Evolutionary conservation across 2,888 invertebrate species (phyloP), one percentile per base, ranked within the genome.

Genomic region (Zele albiditarsus): DNA sequence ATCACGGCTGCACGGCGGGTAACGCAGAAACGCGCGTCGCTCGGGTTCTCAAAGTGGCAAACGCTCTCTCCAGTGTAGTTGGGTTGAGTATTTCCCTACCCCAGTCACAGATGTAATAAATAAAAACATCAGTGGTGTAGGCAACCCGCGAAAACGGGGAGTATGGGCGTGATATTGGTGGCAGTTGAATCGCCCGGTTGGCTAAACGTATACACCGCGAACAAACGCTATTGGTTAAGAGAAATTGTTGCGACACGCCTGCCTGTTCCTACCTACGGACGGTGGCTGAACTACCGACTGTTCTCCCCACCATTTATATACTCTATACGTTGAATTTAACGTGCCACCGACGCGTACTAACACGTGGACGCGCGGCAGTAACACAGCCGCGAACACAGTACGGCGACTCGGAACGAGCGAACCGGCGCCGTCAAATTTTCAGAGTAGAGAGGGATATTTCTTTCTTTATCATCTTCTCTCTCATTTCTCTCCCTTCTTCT

Each of bases 41-140:
- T 86, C 85, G 84, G 38, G 38, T 87, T 86, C 87, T 86, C 86
- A 85, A 86, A 88, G 87, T 87, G 85, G 87, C 87, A 86, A 86
- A 83, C 87, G 87, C 83, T 86, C 87, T 89, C 89, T 77, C 85
- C 85, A 84, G 87, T 86, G 85, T 85, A 88, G 87, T 85, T 86
- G 85, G 85, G 53, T n/a, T 38, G 88, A 86, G 89, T 89, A 89
- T 89, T 89, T 88, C 88, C 89, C 83, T 86, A 88, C 87, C 88
- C 88, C 89, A 88, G 89, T 89, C 89, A 89, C 89, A 89, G 88
- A 88, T 89, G 88, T 88, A 88, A 89, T 89, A 89, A 89, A 89
- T 89, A 89, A 89, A 89, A 89, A 89, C 88, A 89, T 86, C 87
- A 86, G 87, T 85, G 81, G 83, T 81, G 71, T 62, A 73, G 70